Evolutionary conservation across 2,113 vertebrate species (phyloP), one percentile per base, ranked within the genome.

Genomic region (Oxyura jamaicensis): DNA sequence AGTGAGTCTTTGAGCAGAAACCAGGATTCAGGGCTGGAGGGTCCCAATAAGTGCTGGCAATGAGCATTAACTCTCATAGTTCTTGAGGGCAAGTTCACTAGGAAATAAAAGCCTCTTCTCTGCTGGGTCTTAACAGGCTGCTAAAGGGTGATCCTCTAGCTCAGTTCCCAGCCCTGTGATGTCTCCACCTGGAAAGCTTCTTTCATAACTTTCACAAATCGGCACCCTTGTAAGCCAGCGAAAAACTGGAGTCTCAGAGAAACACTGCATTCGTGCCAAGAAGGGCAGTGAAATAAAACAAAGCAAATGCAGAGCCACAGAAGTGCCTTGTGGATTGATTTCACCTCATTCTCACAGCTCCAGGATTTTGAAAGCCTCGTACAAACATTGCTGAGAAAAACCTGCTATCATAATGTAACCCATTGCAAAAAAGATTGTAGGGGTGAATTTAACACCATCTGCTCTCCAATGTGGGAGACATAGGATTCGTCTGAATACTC

Each of bases 31-130:
- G 26, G 42, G 28, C 33, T n/a, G 19, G 36, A 53, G 23, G 21
- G 5, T 50, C 31, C 29, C 7, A 0, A 6, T 3, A 62, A 62
- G 29, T 1, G 0, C 13, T 26, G 35, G 9, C 35, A 65, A 35
- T 0, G 5, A 39, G 46, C 2, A 0, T 21, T 60, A n/a, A 6
- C 31, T 36, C 33, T 60, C 12, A 29, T 33, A 33, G 58, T 15
- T 25, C 66, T 17, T 46, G 21, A 22, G 33, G 1, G 18, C 25
- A 59, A 71, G 9, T 31, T 84, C 25, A 3, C 33, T 25, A 59
- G 48, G 46, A 83, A 75, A 63, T 29, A 56, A 75, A 53, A 79
- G 13, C 15, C 7, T 2, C 13, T 85, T 73, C 22, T 22, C 44
- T 9, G 31, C 25, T 29, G 33, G 41, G 35, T 71, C 59, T 66